Conservation (phyloP, 1,140 invertebrate species). For the Orchestia grillus region DNA sequence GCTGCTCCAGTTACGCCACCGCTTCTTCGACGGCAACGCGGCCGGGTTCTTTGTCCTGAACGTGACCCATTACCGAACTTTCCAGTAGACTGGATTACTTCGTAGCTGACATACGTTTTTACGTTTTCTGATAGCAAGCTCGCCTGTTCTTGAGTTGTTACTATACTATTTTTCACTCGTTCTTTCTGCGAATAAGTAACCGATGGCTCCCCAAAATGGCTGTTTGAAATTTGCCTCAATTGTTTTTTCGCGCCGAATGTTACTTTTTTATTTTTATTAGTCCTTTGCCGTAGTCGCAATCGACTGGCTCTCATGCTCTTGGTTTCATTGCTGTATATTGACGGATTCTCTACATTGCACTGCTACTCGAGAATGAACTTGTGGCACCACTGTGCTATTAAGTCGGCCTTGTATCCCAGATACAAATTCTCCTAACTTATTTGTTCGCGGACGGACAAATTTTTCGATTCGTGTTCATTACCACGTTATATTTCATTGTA, state of each 20-base stretch:
- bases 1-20: neutral
- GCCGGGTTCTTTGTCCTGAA: neutral
- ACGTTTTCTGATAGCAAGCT: neutral
- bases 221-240: neutral
- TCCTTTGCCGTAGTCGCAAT: neutral
- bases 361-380: neutral
- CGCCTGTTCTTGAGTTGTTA: neutral
- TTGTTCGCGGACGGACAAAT: neutral
- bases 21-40: constrained; percentile 7
- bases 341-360: neutral
- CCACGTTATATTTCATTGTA: too few relatives aligned
- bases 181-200: neutral
- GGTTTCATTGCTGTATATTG: neutral
- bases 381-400: neutral
- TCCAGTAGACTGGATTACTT: neutral
- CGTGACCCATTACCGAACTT: neutral
- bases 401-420: neutral
- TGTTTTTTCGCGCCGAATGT: neutral
- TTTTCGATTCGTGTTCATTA: neutral
- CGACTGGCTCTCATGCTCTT: neutral
- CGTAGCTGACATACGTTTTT: neutral
- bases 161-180: neutral
- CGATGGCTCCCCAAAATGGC: neutral
- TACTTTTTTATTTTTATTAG: neutral
- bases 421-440: neutral